Conservation (phyloP, 1,140 invertebrate species). For the Frieseomelitta varia region DNA sequence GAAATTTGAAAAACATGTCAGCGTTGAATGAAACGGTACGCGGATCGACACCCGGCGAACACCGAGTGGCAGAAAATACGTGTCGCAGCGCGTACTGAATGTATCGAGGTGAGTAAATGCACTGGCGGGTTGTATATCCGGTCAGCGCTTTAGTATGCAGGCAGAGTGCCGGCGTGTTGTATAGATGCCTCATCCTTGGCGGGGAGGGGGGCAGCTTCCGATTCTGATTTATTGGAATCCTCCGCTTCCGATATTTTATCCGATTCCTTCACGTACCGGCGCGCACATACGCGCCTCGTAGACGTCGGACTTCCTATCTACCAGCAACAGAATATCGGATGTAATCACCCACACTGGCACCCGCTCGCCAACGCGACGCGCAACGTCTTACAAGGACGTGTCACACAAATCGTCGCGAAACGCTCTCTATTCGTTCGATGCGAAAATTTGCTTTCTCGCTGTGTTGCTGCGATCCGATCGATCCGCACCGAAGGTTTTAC, state of each 20-base stretch:
- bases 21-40: slow-evolving; percentile 24
- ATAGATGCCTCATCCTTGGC: slow-evolving; percentile 68
- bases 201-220: slow-evolving; percentile 75
- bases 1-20: slow-evolving; percentile 55
- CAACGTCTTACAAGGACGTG: slow-evolving; percentile 39
- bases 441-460: too few relatives aligned
- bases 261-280: slow-evolving; percentile 66
- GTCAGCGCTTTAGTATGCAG: slow-evolving; percentile 80
- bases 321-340: slow-evolving; percentile 42
- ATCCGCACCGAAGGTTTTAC: too few relatives aligned
- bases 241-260: slow-evolving; percentile 75
- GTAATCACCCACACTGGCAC: slow-evolving; percentile 28
- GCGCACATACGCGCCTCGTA: slow-evolving; percentile 46
- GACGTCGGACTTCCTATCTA: slow-evolving; percentile 48
- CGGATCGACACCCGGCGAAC: slow-evolving; percentile 31
- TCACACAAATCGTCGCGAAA: background rate
- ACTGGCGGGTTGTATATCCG: slow-evolving; percentile 79
- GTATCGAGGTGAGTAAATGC: slow-evolving; percentile 75
- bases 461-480: too few relatives aligned
- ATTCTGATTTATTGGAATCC: slow-evolving; percentile 80
- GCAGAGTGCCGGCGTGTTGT: slow-evolving; percentile 73
- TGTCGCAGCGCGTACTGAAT: slow-evolving; percentile 53
- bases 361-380: slow-evolving; percentile 27
- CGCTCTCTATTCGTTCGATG: too few relatives aligned
- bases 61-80: slow-evolving; percentile 45